Evolutionary conservation across 1,140 invertebrate species (phyloP).

Genomic region (Cyclargus thomasi): DNA sequence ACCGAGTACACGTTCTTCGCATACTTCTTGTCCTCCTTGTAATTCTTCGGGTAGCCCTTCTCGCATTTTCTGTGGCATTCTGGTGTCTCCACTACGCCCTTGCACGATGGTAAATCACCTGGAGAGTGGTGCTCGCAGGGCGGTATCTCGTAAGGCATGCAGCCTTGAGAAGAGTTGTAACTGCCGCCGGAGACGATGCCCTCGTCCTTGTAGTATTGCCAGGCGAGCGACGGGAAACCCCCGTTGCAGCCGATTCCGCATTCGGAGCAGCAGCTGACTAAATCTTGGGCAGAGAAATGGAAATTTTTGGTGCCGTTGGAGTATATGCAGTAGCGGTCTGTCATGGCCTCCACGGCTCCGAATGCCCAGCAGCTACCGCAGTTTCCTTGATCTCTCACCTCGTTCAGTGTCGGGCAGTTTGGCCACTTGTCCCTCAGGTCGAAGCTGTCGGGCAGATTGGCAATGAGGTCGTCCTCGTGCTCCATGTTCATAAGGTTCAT

Average conservation of each 20-base stretch:
- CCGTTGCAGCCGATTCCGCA: conserved; percentile 94
- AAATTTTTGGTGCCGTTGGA: conserved; percentile 84
- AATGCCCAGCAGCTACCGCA: conserved; percentile 89
- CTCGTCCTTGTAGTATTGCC: conserved; percentile 87
- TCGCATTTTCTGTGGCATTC: conserved; percentile 85
- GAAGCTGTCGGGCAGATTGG: conserved; percentile 84
- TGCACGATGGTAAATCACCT: conserved; percentile 84
- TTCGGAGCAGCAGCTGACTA: conserved; percentile 86
- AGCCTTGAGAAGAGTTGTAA: conserved; percentile 85
- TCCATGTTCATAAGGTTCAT: conserved; percentile 49
- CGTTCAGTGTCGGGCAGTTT: conserved; percentile 86
- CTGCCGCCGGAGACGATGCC: conserved; percentile 90
- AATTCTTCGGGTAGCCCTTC: conserved; percentile 80
- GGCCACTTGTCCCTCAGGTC: conserved; percentile 89
- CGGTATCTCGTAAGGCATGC: conserved; percentile 88
- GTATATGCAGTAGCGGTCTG: conserved; percentile 91
- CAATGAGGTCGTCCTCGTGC: conserved; percentile 56
- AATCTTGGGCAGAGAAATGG: conserved; percentile 90
- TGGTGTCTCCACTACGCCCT: conserved; percentile 82
- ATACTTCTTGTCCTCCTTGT: conserved; percentile 85
- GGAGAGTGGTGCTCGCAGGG: conserved; percentile 94
- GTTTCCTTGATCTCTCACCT: conserved; percentile 86
- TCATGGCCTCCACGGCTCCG: conserved; percentile 94
- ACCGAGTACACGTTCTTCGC: conserved; percentile 86
- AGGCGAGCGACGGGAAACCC: conserved; percentile 84